These are phyloP conservation scores for Eupleurogrammus muticus DNA, from an alignment of 2,797 vertebrate genomes.

Conservation along the genomic window DNA sequence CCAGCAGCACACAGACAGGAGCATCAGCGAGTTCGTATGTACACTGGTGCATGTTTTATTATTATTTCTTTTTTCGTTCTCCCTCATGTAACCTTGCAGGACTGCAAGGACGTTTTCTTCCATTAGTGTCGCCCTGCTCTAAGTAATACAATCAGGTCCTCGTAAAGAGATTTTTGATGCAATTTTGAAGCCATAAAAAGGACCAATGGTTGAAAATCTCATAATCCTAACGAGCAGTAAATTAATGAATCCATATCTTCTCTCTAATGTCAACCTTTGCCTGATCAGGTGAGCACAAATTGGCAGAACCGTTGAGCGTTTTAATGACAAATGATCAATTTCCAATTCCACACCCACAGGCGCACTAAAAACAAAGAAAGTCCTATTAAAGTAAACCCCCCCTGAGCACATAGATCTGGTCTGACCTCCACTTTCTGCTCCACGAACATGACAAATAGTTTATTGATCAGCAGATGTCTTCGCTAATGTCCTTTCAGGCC, in stretches of 20 bases:
- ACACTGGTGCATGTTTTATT: not conserved
- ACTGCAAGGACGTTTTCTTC: conserved; percentile 18
- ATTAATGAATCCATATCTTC: not conserved
- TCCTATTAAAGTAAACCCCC: conserved; percentile 59
- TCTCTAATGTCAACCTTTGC: not conserved
- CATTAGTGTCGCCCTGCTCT: not conserved
- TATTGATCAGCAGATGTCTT: conserved; percentile 78
- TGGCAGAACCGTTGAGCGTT: conserved; percentile 11
- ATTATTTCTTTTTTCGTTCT: conserved; percentile 9
- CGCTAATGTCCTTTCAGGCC: conserved; percentile 52
- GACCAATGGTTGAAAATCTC: conserved; percentile 22
- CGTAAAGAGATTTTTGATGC: conserved; percentile 4
- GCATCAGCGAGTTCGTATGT: conserved; percentile 50
- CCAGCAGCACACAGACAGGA: conserved; percentile 62
- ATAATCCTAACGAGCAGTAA: not conserved
- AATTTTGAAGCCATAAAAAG: conserved; percentile 9
- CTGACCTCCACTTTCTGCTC: conserved; percentile 51
- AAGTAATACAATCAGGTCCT: conserved; percentile 8
- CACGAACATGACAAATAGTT: conserved; percentile 73
- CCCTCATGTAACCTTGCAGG: conserved; percentile 8
- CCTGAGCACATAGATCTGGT: conserved; percentile 46
- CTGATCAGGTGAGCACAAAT: conserved; percentile 19
- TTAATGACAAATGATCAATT: conserved; percentile 28
- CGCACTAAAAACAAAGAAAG: conserved; percentile 54
- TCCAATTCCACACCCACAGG: conserved; percentile 46